Evolutionary conservation across 2,113 vertebrate species (phyloP).

Genomic region (Channa argus): DNA sequence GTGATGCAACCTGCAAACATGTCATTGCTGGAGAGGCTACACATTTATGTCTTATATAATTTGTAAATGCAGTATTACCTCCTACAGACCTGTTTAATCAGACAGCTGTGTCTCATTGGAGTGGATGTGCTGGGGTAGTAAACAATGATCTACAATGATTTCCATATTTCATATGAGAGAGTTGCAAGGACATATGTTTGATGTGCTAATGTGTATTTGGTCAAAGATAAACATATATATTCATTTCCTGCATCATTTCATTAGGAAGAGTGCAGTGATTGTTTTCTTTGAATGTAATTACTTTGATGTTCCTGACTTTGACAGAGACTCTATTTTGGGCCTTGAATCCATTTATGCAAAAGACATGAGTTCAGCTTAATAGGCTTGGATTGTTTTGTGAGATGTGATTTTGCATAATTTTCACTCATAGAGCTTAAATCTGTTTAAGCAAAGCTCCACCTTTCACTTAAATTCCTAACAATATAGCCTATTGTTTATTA

Average conservation of each 20-base stretch:
- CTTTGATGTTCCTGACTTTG: conserved; percentile 25
- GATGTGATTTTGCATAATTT: conserved; percentile 24
- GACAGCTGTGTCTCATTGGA: conserved; percentile 40
- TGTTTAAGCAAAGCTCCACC: background rate
- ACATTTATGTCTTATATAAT: conserved; percentile 67
- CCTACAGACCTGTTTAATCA: conserved; percentile 59
- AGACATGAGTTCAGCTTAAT: conserved; percentile 21
- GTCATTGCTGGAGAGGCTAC: conserved; percentile 19
- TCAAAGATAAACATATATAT: background rate
- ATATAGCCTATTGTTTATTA: background rate
- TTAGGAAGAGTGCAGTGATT: conserved; percentile 4
- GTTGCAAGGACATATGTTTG: conserved; percentile 22
- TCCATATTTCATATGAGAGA: conserved; percentile 5
- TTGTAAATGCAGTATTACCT: conserved; percentile 54
- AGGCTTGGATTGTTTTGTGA: conserved; percentile 4
- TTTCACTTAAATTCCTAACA: conserved; percentile 9
- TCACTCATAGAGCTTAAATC: background rate
- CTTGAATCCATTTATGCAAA: conserved; percentile 38
- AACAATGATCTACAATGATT: conserved; percentile 9
- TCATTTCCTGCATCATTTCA: conserved; percentile 29
- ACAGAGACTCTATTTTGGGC: conserved; percentile 48
- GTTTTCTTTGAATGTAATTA: conserved; percentile 38
- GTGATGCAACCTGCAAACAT: conserved; percentile 37
- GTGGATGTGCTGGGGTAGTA: conserved; percentile 40
- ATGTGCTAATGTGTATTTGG: conserved; percentile 49